Evolutionary conservation across 1,140 invertebrate genomes (phyloP).

Genomic region (Zaprionus tsacasi): DNA sequence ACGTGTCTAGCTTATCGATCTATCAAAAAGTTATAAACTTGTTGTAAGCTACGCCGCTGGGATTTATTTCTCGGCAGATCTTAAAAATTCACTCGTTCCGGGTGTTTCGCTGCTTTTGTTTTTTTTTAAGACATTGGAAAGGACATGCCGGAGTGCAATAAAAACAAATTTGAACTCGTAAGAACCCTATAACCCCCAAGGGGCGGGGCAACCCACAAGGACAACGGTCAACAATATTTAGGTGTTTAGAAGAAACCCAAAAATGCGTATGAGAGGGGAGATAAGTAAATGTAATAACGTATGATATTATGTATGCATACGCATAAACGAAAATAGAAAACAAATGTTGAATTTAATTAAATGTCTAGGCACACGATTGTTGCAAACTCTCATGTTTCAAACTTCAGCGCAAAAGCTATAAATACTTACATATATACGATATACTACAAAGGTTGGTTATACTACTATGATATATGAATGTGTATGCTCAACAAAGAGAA

Average conservation of each 20-base stretch:
- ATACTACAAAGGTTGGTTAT: slow-evolving; percentile 36
- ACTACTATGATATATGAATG: slow-evolving; percentile 12
- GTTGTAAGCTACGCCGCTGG: background rate
- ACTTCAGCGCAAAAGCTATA: slow-evolving; percentile 32
- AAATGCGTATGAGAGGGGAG: slow-evolving; percentile 7
- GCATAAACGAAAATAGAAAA: slow-evolving; percentile 22
- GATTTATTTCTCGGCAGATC: background rate
- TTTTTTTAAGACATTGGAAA: slow-evolving; percentile 14
- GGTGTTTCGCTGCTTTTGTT: slow-evolving; percentile 15
- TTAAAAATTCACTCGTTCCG: slow-evolving; percentile 11
- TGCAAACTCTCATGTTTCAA: slow-evolving; percentile 71
- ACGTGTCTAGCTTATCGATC: slow-evolving; percentile 5
- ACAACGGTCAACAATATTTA: too few relatives aligned
- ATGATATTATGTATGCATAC: slow-evolving; percentile 19
- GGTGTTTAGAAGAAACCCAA: background rate
- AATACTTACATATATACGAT: slow-evolving; percentile 37
- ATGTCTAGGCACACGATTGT: slow-evolving; percentile 70
- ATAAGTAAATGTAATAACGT: slow-evolving; percentile 23
- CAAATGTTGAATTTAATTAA: slow-evolving; percentile 69
- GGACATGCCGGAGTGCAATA: slow-evolving; percentile 18
- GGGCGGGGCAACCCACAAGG: background rate
- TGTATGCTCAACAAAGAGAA: slow-evolving; percentile 58
- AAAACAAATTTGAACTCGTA: slow-evolving; percentile 37
- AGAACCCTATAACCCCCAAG: slow-evolving; percentile 1
- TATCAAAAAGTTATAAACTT: slow-evolving; percentile 4